These are phyloP conservation scores for Oncorhynchus keta DNA, from an alignment of 2,113 vertebrate species.

Conservation along the genomic window DNA sequence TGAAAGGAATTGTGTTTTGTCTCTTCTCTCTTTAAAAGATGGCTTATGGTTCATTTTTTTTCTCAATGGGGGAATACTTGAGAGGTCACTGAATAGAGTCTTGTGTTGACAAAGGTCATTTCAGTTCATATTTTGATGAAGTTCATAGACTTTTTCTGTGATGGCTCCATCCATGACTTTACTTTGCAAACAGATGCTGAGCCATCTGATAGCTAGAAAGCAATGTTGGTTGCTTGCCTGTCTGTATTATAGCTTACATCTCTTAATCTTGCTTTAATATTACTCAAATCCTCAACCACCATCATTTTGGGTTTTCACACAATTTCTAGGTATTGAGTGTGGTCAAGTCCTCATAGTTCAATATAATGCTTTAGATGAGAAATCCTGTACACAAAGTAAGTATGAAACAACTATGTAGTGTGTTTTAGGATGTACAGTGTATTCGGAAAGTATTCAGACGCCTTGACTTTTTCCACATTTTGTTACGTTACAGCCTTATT, in stretches of 20 bases:
- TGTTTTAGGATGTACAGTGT: background rate
- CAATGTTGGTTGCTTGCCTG: slow-evolving; percentile 14
- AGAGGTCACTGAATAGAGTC: slow-evolving; percentile 42
- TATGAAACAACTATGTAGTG: background rate
- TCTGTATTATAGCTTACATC: slow-evolving; percentile 16
- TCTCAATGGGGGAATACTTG: slow-evolving; percentile 48
- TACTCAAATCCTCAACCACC: slow-evolving; percentile 18
- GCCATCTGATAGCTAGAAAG: background rate
- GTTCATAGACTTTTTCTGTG: slow-evolving; percentile 10
- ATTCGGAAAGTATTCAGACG: no score
- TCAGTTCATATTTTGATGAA: slow-evolving; percentile 20
- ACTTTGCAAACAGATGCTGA: background rate
- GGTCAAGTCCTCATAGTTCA: background rate
- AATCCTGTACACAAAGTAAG: background rate
- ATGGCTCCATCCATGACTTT: slow-evolving; percentile 23
- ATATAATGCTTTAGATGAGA: background rate
- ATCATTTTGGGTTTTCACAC: background rate
- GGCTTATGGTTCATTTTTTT: background rate
- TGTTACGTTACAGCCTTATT: no score
- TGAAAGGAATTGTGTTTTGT: no score
- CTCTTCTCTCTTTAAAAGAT: no score
- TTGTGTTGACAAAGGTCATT: slow-evolving; percentile 50
- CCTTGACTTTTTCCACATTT: no score
- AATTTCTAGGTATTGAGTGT: background rate
- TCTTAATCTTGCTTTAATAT: slow-evolving; percentile 19